Base-by-base conservation (phyloP, 2,113 vertebrate genomes). In the Electrona antarctica region DNA sequence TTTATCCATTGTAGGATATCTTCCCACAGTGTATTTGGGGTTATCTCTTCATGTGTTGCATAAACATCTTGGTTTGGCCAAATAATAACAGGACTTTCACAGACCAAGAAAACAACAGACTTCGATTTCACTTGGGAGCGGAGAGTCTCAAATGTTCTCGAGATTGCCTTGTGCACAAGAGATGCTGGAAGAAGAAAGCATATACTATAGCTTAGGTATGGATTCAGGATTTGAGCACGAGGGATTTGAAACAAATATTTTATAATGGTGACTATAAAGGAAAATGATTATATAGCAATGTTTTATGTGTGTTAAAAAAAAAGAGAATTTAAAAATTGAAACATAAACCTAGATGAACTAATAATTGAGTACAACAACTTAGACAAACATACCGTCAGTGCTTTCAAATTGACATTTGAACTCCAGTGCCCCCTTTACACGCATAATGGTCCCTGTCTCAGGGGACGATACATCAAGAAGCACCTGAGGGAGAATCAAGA, bases 61-160 rank as follows among this genome's bases (percentile, higher is more conserved):
- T 48, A 89, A 13, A 74, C 48, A 4, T 83, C 83, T 62, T 77
- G 94, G 80, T 97, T 98, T 4, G 96, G 96, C 97, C 97, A 99
- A 52, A 98, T 73, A 3, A 96, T 93, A 33, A 98, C 67, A 1
- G 95, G 81, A 78, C 95, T 97, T 74, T 91, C 88, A 69, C 93
- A 87, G 74, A 98, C 78, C 54, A 88, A 87, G 21, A 98, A 86
- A 10, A 97, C 95, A 15, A 96, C 91, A 5, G 93, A 91, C 9
- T 96, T 89, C 1, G 96, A 97, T 66, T 93, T 94, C 54, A 97
- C 89, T 74, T 94, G 94, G 45, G 88, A 78, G n/a, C 86, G 89
- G 52, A 98, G 92, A 58, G 71, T 87, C 86, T 88, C 91, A 84
- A 98, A 93, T 21, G 93, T 89, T 73, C 90, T 93, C 4, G 92